Evolutionary conservation across 2,113 vertebrate genomes (phyloP).

Genomic region (Sceloporus tristichus): DNA sequence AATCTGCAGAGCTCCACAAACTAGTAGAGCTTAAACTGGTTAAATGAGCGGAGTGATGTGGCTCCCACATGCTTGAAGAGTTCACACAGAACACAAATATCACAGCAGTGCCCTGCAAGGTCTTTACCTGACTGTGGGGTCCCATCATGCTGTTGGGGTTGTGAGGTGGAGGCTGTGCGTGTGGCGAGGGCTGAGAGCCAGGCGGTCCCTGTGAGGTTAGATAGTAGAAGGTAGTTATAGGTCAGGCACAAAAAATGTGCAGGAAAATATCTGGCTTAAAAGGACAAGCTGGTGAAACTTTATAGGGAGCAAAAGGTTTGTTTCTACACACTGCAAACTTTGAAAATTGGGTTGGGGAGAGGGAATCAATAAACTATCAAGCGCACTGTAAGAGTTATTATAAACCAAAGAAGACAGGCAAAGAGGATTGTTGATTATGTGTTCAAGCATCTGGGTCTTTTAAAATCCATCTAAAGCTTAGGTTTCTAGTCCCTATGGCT

Average conservation of each 20-base stretch:
- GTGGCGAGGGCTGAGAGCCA: constrained; percentile 99
- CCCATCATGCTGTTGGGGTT: constrained; percentile 99
- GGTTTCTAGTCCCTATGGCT: neutral
- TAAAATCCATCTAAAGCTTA: neutral
- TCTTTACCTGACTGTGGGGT: constrained; percentile 99
- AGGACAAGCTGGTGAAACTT: constrained; percentile 72
- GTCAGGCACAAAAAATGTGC: constrained; percentile 81
- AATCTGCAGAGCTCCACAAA: constrained; percentile 14
- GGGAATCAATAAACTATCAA: constrained; percentile 64
- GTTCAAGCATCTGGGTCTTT: neutral
- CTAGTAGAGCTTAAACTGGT: neutral
- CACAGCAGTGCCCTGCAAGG: constrained; percentile 74
- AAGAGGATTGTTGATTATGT: neutral
- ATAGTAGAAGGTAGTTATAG: constrained; percentile 84
- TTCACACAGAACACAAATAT: constrained; percentile 61
- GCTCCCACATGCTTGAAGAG: constrained; percentile 65
- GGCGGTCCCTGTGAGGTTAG: constrained; percentile 95
- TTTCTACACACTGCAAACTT: constrained; percentile 38
- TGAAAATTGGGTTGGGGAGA: constrained; percentile 39
- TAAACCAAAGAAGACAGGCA: neutral
- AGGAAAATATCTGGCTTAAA: constrained; percentile 76
- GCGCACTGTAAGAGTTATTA: constrained; percentile 48
- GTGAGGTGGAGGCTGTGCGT: constrained; percentile 97
- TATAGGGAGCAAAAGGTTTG: constrained; percentile 1
- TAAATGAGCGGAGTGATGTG: neutral